A percentile compares a stretch with the other conserved stretches of the same genome.
Conservation (phyloP, 2,113 vertebrate genomes). For the Myotis brandtii region DNA sequence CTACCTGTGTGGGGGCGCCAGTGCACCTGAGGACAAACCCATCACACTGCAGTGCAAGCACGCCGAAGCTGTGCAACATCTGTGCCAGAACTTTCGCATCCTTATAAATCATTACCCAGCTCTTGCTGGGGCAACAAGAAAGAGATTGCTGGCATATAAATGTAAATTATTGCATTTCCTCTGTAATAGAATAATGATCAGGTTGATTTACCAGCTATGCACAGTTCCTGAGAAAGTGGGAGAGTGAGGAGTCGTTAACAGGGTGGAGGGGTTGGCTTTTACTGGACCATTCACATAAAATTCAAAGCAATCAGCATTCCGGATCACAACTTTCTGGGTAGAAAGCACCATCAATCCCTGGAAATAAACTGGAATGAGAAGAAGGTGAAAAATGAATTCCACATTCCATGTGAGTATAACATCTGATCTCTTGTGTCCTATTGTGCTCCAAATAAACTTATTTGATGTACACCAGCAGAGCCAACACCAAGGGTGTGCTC, state of each 20-base stretch:
- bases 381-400: not conserved
- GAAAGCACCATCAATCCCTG: slow-evolving; percentile 30
- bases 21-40: not conserved
- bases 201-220: slow-evolving; percentile 82
- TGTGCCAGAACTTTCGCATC: slow-evolving; percentile 81
- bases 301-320: not conserved
- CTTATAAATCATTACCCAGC: slow-evolving; percentile 84
- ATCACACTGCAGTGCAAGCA: slow-evolving; percentile 71
- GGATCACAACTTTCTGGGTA: not conserved
- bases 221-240: slow-evolving; percentile 53
- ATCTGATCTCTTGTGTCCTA: slow-evolving; percentile 61
- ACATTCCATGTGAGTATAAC: not conserved
- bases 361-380: not conserved
- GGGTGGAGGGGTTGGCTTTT: slow-evolving; percentile 38
- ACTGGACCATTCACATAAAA: slow-evolving; percentile 64
- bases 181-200: slow-evolving; percentile 85
- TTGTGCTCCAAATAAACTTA: slow-evolving; percentile 61
- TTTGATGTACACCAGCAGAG: not conserved
- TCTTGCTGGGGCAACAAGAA: slow-evolving; percentile 84
- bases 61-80: slow-evolving; percentile 78
- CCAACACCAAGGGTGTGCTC: not conserved
- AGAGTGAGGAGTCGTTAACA: slow-evolving; percentile 1
- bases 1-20: slow-evolving; percentile 53
- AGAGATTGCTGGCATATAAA: slow-evolving; percentile 82
- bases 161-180: slow-evolving; percentile 83